Evolutionary conservation across 2,113 vertebrate species (phyloP), one percentile per base, ranked within the genome.

Genomic region (Corythornis vintsioides): DNA sequence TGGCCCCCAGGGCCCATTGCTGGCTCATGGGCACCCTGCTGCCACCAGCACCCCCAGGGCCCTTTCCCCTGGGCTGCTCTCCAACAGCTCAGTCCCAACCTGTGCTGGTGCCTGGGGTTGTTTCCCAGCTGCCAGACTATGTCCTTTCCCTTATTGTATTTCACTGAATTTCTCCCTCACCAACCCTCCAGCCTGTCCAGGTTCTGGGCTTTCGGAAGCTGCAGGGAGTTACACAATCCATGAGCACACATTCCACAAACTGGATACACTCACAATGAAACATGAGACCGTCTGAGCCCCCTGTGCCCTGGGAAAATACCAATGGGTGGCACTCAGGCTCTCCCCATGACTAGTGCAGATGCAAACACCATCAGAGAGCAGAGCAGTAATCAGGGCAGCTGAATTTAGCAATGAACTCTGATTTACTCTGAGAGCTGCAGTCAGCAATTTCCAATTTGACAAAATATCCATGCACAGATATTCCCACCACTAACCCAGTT

Each of bases 371-470:
- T 47, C 63, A 78, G n/a, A 89, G 91, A 74, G 43, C 65, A 92
- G 56, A 81, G 60, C 73, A 75, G 61, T 38, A 93, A 93, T 95
- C 88, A 92, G 81, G 81, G 31, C 66, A 82, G 40, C 63, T 82
- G 86, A 92, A 89, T 90, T 93, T 84, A 79, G 83, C 86, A 93
- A 94, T 93, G 73, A 94, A 90, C 53, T 84, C 21, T 15, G 85
- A 93, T 94, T 90, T 96, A 69, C 86, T 78, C 65, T 53, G 80
- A 90, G 20, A 86, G 61, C 50, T 69, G 31, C 42, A 79, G 73
- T 86, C 73, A 95, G 86, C 83, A 90, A 69, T 86, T 95, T 94
- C 59, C 77, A 93, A 86, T 94, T 92, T 93, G 77, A 92, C 86
- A 93, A 93, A 88, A 95, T 93, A 92, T 78, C 86, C 24, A 50